Conservation (phyloP, 2,113 vertebrate species). For the Procavia capensis region DNA sequence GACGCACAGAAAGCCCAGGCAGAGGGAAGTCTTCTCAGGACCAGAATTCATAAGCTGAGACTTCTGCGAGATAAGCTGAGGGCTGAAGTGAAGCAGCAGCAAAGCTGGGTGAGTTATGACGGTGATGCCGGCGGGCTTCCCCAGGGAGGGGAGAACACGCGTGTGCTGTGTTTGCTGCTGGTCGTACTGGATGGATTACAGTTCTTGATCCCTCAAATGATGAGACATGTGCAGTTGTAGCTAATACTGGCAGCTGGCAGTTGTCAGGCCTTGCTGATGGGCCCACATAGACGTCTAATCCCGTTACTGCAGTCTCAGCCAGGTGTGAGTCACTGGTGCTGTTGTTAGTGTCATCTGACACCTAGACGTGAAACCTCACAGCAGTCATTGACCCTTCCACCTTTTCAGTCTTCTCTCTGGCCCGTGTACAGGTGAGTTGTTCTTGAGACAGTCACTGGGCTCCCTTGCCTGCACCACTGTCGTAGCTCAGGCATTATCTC, state of each 20-base stretch:
- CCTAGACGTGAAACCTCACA: not conserved
- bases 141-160: not conserved
- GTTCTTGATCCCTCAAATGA: not conserved
- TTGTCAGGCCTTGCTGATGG: not conserved
- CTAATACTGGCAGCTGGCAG: not conserved
- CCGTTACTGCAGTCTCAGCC: not conserved
- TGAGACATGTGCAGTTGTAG: not conserved
- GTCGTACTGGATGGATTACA: not conserved
- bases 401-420: not conserved
- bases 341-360: not conserved
- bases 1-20: not conserved
- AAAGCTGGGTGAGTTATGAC: slow-evolving; percentile 71
- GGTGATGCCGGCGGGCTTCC: not conserved
- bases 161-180: not conserved
- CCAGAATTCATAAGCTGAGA: slow-evolving; percentile 68
- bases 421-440: not conserved
- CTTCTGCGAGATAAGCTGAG: slow-evolving; percentile 75
- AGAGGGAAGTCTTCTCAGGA: slow-evolving; percentile 29
- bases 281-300: not conserved
- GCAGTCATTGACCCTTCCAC: not conserved
- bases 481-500: not conserved
- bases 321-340: not conserved
- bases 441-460: not conserved
- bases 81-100: slow-evolving; percentile 61
- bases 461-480: not conserved